Conservation (phyloP, 2,113 vertebrate genomes). For the Myotis yumanensis region DNA sequence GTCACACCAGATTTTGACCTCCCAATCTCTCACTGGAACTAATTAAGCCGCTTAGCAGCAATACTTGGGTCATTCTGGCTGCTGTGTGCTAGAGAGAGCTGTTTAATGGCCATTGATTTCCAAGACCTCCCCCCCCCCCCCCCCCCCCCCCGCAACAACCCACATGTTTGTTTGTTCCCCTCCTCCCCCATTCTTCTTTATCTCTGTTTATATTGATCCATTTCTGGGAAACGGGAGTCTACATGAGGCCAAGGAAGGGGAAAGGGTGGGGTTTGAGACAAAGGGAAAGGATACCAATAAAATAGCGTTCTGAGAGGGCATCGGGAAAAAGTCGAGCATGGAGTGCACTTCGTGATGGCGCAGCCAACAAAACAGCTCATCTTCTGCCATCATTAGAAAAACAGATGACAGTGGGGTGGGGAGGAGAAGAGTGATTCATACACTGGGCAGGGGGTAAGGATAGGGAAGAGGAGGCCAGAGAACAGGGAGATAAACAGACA, state of each 20-base stretch:
- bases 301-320: conserved; percentile 67
- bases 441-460: conserved; percentile 67
- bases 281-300: conserved; percentile 65
- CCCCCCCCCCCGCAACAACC: not conserved
- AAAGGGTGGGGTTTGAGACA: conserved; percentile 43
- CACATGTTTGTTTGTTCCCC: conserved; percentile 46
- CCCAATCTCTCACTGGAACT: conserved; percentile 46
- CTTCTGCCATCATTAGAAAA: conserved; percentile 83
- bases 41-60: not conserved
- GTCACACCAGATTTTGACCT: conserved; percentile 47
- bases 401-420: conserved; percentile 77
- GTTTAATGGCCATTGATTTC: conserved; percentile 46
- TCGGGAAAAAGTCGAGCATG: conserved; percentile 64
- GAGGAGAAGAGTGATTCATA: conserved; percentile 73
- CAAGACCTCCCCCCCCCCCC: not conserved
- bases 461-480: conserved; percentile 27
- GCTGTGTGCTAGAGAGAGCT: not conserved
- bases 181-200: conserved; percentile 61
- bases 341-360: not conserved
- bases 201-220: conserved; percentile 67
- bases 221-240: conserved; percentile 69
- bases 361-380: conserved; percentile 80
- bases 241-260: conserved; percentile 40
- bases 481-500: conserved; percentile 65
- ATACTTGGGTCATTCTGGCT: not conserved